phyloP scores from a whole-genome alignment of 2,113 vertebrate genomes.

The Brachyhypopomus occidentalis region DNA sequence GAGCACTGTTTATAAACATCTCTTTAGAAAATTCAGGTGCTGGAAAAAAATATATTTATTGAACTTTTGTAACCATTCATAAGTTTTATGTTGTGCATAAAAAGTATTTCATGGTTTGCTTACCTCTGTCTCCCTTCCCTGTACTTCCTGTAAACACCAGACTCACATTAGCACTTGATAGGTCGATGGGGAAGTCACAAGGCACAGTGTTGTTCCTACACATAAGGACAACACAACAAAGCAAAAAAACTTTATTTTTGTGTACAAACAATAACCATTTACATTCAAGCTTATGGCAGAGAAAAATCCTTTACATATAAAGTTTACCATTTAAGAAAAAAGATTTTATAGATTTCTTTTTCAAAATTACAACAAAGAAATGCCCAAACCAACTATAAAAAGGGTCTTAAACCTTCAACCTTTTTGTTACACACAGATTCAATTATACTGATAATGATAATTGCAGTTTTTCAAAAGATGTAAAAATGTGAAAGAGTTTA shows the following conservation, averaged over 20 bases:
- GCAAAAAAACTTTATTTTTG: background rate
- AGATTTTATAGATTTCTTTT: background rate
- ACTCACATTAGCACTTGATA: constrained; percentile 1
- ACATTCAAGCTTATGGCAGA: constrained; percentile 22
- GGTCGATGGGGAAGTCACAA: constrained; percentile 39
- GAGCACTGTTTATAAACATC: background rate
- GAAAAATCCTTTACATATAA: constrained; percentile 12
- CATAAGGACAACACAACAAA: background rate
- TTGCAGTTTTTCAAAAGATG: background rate
- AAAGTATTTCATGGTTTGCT: constrained; percentile 8
- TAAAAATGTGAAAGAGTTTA: no score
- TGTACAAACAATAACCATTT: background rate
- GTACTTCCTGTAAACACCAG: constrained; percentile 11
- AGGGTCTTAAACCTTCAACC: background rate
- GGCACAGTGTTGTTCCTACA: background rate
- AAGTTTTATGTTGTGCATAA: background rate
- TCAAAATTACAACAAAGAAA: background rate
- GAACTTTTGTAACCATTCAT: background rate
- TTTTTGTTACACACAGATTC: constrained; percentile 4
- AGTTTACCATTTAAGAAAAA: constrained; percentile 29
- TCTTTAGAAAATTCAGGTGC: background rate
- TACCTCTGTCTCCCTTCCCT: background rate
- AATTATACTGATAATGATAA: background rate
- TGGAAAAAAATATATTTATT: background rate
- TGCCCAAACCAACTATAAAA: background rate